Base-by-base conservation (phyloP, 2,113 vertebrate genomes). In the Aleadryas rufinucha region DNA sequence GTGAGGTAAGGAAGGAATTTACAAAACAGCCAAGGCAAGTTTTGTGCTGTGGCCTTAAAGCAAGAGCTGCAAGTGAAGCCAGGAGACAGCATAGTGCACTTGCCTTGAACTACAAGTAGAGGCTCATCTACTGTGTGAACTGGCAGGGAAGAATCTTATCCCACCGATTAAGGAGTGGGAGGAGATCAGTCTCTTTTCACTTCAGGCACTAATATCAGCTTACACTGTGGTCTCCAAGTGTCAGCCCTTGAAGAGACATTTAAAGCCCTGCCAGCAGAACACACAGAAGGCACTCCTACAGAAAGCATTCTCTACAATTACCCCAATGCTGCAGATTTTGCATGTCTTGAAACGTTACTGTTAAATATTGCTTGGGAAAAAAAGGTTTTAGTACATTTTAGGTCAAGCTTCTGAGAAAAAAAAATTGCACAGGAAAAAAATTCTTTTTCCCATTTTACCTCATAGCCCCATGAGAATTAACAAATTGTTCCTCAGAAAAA, bases 221-320 rank as follows among this genome's bases (percentile, higher is more conserved):
- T 87, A 90, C 89, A n/a, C 37, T 86, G 84, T 63, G 82, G 85
- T 88, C 82, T 95, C 78, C 47, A n/a, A 88, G 87, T 52, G 75
- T 86, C 85, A 84, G 64, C 19, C 68, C 90, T 93, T 26, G 0
- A 74, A 86, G 63, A 92, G 86, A 42, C 66, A 90, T 90, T 86
- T 60, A 61, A 83, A 88, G 35, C 59, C 87, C 56, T 87, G 78
- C 85, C 91, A 96, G 75, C 45, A 93, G 88, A 89, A 66, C 72
- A 84, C 80, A 87, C 66, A 91, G 76, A 94, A 88, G n/a, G 59
- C 64, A 85, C 75, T 95, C 82, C 95, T 66, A 83, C 85, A 47
- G 37, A 42, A 88, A 92, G 54, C 6, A 0, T 59, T 90, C 79
- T 49, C 44, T 8, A 76, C 75, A 59, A 47, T 79, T 54, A 93